These are phyloP conservation scores for Peromyscus melanophrys DNA, from an alignment of 2,797 vertebrate genomes.

Conservation along the genomic window DNA sequence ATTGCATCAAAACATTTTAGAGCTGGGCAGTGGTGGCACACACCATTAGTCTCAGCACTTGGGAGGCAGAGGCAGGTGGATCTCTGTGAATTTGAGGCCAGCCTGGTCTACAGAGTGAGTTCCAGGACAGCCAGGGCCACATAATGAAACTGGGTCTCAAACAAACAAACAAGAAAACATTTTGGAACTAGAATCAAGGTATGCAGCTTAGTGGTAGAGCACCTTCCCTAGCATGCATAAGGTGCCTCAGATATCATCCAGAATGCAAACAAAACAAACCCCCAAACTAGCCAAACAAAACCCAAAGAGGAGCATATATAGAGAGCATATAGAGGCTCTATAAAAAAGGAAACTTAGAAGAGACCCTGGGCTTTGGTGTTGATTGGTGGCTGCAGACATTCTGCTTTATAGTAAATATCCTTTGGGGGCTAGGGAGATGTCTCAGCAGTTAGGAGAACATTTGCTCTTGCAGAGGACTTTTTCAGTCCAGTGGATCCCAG, in stretches of 20 bases:
- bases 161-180: not conserved
- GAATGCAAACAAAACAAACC: not conserved
- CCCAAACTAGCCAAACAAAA: not conserved
- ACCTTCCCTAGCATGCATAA: not conserved
- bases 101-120: not conserved
- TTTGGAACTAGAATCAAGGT: not conserved
- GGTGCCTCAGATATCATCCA: not conserved
- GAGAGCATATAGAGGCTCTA: too few species aligned
- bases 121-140: not conserved
- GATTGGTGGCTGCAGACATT: slow-evolving; percentile 27
- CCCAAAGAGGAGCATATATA: not conserved
- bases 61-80: not conserved
- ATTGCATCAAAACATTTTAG: not conserved
- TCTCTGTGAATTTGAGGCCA: not conserved
- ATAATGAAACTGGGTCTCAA: not conserved
- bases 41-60: not conserved
- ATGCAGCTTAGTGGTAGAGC: not conserved
- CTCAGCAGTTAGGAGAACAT: not conserved
- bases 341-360: slow-evolving; percentile 31
- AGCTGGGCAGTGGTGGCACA: too few species aligned
- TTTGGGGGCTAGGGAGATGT: not conserved
- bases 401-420: not conserved
- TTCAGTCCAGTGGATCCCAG: not conserved
- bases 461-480: not conserved
- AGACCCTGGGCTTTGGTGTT: not conserved